Conservation (phyloP, 2,797 vertebrate species). For the Falco cherrug region DNA sequence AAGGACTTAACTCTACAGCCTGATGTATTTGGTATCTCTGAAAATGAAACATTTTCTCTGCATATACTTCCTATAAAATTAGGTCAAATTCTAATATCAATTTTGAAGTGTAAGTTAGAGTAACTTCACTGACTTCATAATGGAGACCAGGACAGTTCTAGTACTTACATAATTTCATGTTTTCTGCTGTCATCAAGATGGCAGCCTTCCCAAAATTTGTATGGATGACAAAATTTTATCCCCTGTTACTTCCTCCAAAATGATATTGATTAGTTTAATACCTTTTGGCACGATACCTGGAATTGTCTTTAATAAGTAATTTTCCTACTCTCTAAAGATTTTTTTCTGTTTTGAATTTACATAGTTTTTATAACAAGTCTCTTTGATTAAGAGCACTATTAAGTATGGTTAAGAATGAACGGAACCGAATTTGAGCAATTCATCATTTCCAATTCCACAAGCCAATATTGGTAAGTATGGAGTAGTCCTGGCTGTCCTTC, state of each 20-base stretch:
- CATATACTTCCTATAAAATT: neutral
- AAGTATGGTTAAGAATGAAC: conserved; percentile 29
- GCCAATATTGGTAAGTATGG: conserved; percentile 20
- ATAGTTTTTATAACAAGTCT: conserved; percentile 15
- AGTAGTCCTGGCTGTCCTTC: conserved; percentile 10
- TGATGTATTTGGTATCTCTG: neutral
- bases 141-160: neutral
- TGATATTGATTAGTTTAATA: conserved; percentile 32
- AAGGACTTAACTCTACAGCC: neutral
- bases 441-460: conserved; percentile 45
- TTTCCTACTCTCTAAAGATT: neutral
- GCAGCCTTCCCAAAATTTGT: neutral
- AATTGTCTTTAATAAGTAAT: conserved; percentile 44
- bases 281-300: neutral
- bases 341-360: conserved; percentile 22
- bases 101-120: neutral
- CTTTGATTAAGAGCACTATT: conserved; percentile 61
- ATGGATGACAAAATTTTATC: neutral
- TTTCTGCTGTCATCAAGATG: neutral
- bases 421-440: conserved; percentile 28
- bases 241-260: neutral
- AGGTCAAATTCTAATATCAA: neutral
- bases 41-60: neutral
- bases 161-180: neutral
- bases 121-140: neutral